phyloP scores from a whole-genome alignment of 2,797 vertebrate genomes.

The Mallotus villosus region DNA sequence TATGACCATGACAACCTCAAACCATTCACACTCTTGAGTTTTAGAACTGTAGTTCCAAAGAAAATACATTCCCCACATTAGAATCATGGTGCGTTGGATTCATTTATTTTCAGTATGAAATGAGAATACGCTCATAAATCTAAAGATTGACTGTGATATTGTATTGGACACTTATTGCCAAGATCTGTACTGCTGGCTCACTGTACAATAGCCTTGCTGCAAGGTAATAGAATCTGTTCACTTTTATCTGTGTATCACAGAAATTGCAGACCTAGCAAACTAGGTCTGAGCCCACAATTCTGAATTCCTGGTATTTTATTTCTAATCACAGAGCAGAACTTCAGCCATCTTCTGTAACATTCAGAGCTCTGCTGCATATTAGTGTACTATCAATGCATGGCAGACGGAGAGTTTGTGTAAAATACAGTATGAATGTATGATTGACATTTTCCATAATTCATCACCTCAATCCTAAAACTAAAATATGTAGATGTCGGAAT shows the following conservation, averaged over 20 bases:
- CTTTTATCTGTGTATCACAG: background rate
- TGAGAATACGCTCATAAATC: background rate
- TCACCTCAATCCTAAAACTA: background rate
- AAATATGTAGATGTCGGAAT: background rate
- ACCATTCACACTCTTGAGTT: background rate
- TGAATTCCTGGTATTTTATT: background rate
- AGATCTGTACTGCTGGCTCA: background rate
- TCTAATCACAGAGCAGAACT: background rate
- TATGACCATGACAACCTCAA: background rate
- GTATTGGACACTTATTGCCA: background rate
- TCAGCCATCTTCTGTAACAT: background rate
- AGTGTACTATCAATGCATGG: background rate
- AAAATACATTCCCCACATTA: background rate
- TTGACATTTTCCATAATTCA: background rate
- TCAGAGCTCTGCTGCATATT: background rate
- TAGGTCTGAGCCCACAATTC: background rate
- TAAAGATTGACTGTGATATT: background rate
- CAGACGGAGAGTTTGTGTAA: background rate
- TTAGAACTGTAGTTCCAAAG: background rate
- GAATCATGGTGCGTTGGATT: background rate
- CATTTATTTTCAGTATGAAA: background rate
- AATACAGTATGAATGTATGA: background rate
- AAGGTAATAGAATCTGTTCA: conserved; percentile 7
- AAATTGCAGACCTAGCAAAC: background rate
- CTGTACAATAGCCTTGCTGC: background rate